These are phyloP conservation scores for Stegostoma tigrinum DNA, from an alignment of 2,113 vertebrate genomes.

Conservation along the genomic window DNA sequence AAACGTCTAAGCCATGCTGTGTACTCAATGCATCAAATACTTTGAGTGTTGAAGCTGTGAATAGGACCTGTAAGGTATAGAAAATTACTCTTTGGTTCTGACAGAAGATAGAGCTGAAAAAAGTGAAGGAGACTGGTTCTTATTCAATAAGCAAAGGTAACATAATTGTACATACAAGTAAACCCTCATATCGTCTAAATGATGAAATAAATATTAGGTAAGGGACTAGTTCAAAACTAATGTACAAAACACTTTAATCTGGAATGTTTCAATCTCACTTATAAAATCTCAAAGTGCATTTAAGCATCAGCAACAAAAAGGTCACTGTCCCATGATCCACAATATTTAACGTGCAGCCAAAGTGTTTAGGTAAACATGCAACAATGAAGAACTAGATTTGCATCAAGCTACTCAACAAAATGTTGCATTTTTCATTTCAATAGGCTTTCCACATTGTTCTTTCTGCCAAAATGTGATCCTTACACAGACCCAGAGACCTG, in stretches of 20 bases:
- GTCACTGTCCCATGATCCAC: background rate
- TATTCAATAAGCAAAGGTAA: background rate
- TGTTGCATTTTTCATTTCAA: background rate
- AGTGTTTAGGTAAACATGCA: background rate
- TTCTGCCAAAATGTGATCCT: background rate
- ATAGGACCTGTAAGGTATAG: slow-evolving; percentile 60
- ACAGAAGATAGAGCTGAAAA: background rate
- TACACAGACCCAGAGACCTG: background rate
- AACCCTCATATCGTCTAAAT: too few relatives aligned
- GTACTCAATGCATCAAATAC: slow-evolving; percentile 72
- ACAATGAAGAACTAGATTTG: background rate
- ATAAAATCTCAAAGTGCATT: background rate
- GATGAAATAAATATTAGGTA: background rate
- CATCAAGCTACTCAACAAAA: background rate
- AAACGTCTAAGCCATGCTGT: slow-evolving; percentile 48
- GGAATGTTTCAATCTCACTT: background rate
- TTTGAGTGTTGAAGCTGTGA: slow-evolving; percentile 69
- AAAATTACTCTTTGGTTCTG: background rate
- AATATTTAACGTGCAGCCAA: background rate
- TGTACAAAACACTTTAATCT: background rate
- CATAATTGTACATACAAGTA: background rate
- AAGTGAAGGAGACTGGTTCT: background rate
- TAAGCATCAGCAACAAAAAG: background rate
- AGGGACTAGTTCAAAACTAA: background rate
- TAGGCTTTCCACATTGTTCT: background rate